Conservation (phyloP, 2,113 vertebrate genomes). For the Maccullochella peelii region DNA sequence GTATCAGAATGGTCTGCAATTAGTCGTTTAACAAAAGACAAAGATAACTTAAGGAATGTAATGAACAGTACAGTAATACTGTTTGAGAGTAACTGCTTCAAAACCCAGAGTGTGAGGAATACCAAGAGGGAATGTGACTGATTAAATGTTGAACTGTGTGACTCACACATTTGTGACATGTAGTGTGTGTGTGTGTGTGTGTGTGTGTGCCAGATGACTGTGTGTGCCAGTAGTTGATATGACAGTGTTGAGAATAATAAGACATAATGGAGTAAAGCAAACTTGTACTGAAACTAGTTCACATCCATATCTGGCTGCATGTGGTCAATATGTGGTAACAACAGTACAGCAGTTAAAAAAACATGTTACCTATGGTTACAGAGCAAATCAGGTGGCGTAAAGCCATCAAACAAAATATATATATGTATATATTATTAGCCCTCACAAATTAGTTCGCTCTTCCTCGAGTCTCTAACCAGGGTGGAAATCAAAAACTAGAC, state of each 20-base stretch:
- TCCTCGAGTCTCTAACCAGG: conserved; percentile 15
- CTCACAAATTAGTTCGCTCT: conserved; percentile 45
- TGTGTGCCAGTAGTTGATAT: conserved; percentile 47
- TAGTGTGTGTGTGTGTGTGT: conserved; percentile 4
- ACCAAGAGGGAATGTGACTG: conserved; percentile 8
- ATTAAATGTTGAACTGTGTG: conserved; percentile 36
- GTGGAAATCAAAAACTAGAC: conserved; percentile 32
- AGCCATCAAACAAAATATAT: conserved; percentile 19
- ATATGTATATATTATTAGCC: conserved; percentile 33
- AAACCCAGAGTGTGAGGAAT: conserved; percentile 38
- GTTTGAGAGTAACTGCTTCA: conserved; percentile 41
- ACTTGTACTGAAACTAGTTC: conserved; percentile 23
- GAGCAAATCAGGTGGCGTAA: conserved; percentile 25
- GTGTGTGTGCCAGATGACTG: not conserved
- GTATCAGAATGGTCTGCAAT: conserved; percentile 72
- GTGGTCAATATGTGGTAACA: conserved; percentile 26
- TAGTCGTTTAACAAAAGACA: conserved; percentile 64
- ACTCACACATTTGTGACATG: not conserved
- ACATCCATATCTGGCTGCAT: conserved; percentile 25
- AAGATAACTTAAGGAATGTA: conserved; percentile 62
- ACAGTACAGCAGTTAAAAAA: conserved; percentile 32
- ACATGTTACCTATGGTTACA: conserved; percentile 28
- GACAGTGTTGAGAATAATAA: conserved; percentile 56
- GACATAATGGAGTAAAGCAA: conserved; percentile 40
- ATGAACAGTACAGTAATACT: conserved; percentile 45